These are phyloP conservation scores for Luperina testacea DNA, from an alignment of 2,888 invertebrate species.

Conservation along the genomic window DNA sequence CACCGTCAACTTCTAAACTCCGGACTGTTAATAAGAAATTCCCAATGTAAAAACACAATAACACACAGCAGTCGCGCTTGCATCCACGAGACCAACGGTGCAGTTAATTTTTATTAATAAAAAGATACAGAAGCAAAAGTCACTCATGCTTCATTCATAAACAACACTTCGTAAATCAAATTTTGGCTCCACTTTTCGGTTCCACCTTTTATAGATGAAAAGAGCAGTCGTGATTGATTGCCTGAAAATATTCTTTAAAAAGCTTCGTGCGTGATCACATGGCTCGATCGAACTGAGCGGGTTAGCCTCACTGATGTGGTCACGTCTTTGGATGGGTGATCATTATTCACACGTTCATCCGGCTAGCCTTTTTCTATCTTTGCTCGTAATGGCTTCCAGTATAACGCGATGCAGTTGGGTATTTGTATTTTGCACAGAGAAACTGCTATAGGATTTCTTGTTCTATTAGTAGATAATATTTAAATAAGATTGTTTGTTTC, in stretches of 20 bases:
- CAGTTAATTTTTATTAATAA: neutral
- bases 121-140: neutral
- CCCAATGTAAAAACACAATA: no score
- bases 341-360: conserved; percentile 35
- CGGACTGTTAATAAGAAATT: no score
- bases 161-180: neutral
- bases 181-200: conserved; percentile 2
- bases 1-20: no score
- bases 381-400: neutral
- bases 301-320: conserved; percentile 34
- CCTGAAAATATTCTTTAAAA: conserved; percentile 32
- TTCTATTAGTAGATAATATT: neutral
- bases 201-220: conserved; percentile 19
- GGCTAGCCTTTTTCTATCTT: neutral
- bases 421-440: neutral
- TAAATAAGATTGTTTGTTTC: neutral
- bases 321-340: conserved; percentile 38
- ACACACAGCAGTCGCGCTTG: no score
- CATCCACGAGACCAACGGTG: no score
- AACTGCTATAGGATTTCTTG: neutral
- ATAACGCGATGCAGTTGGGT: conserved; percentile 18
- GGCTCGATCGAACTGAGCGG: conserved; percentile 25
- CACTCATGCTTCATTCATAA: neutral
- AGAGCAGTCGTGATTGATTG: conserved; percentile 31
- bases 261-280: conserved; percentile 21